phyloP scores from a whole-genome alignment of 2,797 vertebrate species.

The Tokudaia muenninki region DNA sequence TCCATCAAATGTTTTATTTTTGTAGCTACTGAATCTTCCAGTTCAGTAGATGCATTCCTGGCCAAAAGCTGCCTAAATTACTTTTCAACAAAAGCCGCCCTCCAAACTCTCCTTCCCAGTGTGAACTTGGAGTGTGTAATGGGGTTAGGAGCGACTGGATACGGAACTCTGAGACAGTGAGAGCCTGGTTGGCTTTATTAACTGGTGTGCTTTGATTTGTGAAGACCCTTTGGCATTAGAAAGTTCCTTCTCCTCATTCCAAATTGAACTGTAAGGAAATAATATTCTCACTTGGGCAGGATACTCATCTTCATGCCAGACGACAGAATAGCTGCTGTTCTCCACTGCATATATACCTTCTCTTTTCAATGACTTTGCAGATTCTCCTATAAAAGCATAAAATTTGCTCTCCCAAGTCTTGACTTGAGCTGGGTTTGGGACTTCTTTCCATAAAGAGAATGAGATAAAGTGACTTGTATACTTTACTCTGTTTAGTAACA shows the following conservation, averaged over 20 bases:
- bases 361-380: not conserved
- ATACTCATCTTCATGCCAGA: not conserved
- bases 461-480: too few relatives aligned
- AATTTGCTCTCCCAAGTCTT: not conserved
- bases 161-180: not conserved
- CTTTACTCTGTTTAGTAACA: not conserved
- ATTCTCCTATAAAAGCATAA: not conserved
- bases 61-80: conserved; percentile 73
- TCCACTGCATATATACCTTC: not conserved
- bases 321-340: not conserved
- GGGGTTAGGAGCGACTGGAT: not conserved
- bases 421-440: not conserved
- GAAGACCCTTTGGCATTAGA: not conserved
- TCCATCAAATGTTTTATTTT: conserved; percentile 79
- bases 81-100: conserved; percentile 69
- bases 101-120: conserved; percentile 65
- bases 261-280: conserved; percentile 8
- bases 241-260: not conserved
- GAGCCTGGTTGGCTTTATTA: not conserved
- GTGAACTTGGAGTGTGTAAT: not conserved
- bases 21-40: conserved; percentile 76
- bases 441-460: not conserved
- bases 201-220: not conserved
- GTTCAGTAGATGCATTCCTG: conserved; percentile 65
- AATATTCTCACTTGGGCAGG: not conserved